Evolutionary conservation across 2,888 invertebrate genomes (phyloP), one percentile per base, ranked within the genome.

Genomic region (Willowsia nigromaculata): DNA sequence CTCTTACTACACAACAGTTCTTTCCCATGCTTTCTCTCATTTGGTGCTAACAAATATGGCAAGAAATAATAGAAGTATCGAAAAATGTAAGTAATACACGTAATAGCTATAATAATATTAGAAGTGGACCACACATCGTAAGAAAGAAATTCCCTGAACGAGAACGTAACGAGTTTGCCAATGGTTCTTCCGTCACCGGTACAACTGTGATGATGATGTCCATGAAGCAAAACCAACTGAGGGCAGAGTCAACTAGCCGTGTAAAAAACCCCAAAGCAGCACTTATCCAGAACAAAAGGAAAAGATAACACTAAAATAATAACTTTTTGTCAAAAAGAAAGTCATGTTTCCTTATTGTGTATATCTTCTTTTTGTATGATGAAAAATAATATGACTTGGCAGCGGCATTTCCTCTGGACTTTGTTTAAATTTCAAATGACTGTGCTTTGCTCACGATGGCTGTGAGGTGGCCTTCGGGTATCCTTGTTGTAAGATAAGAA

Each of bases 261-360:
- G 47, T 50, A 76, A 76, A 56, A 18, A 30, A 2, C 50, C 25
- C 47, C 4, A 47, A 27, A 47, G 76, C 25, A 30, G 33, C 37
- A 56, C 18, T 78, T 33, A 56, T 13, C 78, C 30, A 78, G 33
- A 56, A 68, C 30, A 62, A 30, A 62, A 11, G 43, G 25, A 47
- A 27, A 74, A 74, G 74, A 78, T 53, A 53, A 78, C 13, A 22
- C 78, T 53, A 30, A 18, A 62, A 82, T 27, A 59, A 81, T 65
- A 83, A 68, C 65, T 83, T 83, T n/a, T 50, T 0, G 50, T n/a
- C 68, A 68, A 50, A 83, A 83, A 81, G 81, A 62, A 53, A n/a
- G n/a, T n/a, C n/a, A n/a, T n/a, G n/a, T n/a, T n/a, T n/a, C n/a
- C n/a, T n/a, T n/a, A n/a, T n/a, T n/a, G n/a, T n/a, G n/a, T n/a